phyloP scores from a whole-genome alignment of 1,140 invertebrate genomes.

The Drosophila parabipectinata region DNA sequence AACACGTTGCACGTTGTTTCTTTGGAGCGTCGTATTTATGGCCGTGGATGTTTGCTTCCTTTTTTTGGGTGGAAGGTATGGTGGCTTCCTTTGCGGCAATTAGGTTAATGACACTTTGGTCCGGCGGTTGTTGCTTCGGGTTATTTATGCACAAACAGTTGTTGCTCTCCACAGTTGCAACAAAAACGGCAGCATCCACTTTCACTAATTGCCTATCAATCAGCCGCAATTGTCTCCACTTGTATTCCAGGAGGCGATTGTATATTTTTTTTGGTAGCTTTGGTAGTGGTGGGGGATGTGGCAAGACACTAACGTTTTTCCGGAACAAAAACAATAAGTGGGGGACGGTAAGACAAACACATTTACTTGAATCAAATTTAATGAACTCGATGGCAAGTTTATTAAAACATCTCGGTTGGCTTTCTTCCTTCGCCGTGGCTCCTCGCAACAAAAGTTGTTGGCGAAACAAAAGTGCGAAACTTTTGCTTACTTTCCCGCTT shows the following conservation, averaged over 20 bases:
- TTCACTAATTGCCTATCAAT: slow-evolving; percentile 77
- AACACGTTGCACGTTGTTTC: slow-evolving; percentile 74
- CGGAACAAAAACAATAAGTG: slow-evolving; percentile 21
- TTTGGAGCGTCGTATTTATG: slow-evolving; percentile 55
- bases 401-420: slow-evolving; percentile 62
- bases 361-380: slow-evolving; percentile 74
- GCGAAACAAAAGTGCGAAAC: slow-evolving; percentile 59
- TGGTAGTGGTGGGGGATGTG: not conserved
- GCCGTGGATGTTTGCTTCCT: slow-evolving; percentile 23
- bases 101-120: slow-evolving; percentile 77
- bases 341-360: slow-evolving; percentile 29
- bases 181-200: slow-evolving; percentile 48
- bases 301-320: not conserved
- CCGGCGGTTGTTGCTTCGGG: slow-evolving; percentile 50
- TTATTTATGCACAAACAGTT: slow-evolving; percentile 70
- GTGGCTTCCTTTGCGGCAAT: slow-evolving; percentile 64
- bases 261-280: not conserved
- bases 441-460: slow-evolving; percentile 58
- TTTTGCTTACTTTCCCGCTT: slow-evolving; percentile 55
- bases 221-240: slow-evolving; percentile 60
- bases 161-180: slow-evolving; percentile 35
- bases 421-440: not conserved
- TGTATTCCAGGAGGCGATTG: slow-evolving; percentile 8
- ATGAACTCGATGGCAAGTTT: slow-evolving; percentile 73
- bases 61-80: slow-evolving; percentile 7